Evolutionary conservation across 2,888 invertebrate species (phyloP).

Genomic region (Drosophila testacea): DNA sequence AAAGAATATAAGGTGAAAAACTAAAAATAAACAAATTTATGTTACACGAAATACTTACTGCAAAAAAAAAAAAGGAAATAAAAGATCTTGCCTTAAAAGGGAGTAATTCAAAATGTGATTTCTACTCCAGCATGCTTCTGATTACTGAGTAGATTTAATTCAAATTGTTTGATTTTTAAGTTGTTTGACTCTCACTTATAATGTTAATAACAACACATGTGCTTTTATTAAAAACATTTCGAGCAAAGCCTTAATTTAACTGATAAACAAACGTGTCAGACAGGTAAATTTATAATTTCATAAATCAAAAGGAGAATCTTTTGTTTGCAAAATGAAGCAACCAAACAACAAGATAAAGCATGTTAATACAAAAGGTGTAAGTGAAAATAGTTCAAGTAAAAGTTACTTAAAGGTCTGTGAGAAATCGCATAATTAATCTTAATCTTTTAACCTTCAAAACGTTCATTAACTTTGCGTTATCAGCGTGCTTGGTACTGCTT

Average conservation of each 20-base stretch:
- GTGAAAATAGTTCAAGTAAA: neutral
- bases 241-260: slow-evolving; percentile 4
- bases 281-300: slow-evolving; percentile 9
- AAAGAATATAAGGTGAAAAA: too few species aligned
- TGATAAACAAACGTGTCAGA: slow-evolving; percentile 1
- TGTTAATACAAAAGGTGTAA: slow-evolving; percentile 1
- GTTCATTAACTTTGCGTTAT: slow-evolving; percentile 50
- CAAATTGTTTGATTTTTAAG: neutral
- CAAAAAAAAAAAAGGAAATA: too few species aligned
- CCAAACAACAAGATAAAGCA: slow-evolving; percentile 15
- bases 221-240: slow-evolving; percentile 4
- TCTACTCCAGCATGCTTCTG: neutral
- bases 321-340: slow-evolving; percentile 1
- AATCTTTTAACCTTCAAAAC: slow-evolving; percentile 36
- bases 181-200: neutral
- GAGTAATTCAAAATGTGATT: neutral
- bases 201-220: neutral
- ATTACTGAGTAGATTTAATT: neutral
- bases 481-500: slow-evolving; percentile 46
- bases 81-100: too few species aligned
- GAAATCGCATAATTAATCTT: slow-evolving; percentile 10
- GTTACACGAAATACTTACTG: too few species aligned
- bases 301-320: slow-evolving; percentile 23
- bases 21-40: too few species aligned
- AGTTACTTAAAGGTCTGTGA: neutral